These are phyloP conservation scores for Goniozus legneri DNA, from an alignment of 1,140 invertebrate genomes.

Conservation along the genomic window DNA sequence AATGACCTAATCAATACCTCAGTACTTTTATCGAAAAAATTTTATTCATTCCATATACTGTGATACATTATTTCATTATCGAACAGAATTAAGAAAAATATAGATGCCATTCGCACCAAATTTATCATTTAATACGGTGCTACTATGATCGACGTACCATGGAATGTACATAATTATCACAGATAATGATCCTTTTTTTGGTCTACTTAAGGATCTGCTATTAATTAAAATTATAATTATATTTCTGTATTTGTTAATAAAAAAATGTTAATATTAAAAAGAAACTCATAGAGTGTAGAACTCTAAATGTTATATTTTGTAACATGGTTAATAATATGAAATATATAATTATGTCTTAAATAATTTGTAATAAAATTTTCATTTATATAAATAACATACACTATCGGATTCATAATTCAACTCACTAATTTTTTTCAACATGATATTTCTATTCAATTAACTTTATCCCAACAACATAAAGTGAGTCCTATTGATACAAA, in stretches of 20 bases:
- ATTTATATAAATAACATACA: too few relatives aligned
- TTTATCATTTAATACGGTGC: too few relatives aligned
- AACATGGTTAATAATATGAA: slow-evolving; percentile 39
- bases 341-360: too few relatives aligned
- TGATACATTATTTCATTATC: slow-evolving; percentile 9
- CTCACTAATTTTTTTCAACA: too few relatives aligned
- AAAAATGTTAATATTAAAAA: slow-evolving; percentile 16
- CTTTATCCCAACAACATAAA: slow-evolving; percentile 51
- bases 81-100: too few relatives aligned
- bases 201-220: slow-evolving; percentile 30
- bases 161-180: slow-evolving; percentile 29
- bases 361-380: too few relatives aligned
- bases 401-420: too few relatives aligned
- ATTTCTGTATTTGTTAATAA: slow-evolving; percentile 15
- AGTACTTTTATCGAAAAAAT: too few relatives aligned
- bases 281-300: slow-evolving; percentile 9
- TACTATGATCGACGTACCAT: too few relatives aligned
- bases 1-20: too few relatives aligned
- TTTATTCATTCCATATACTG: too few relatives aligned
- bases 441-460: slow-evolving; percentile 8
- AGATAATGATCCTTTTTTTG: slow-evolving; percentile 16
- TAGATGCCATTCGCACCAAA: too few relatives aligned
- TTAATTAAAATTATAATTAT: slow-evolving; percentile 34
- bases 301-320: slow-evolving; percentile 38
- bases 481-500: slow-evolving; percentile 49